Base-by-base conservation (phyloP, 2,113 vertebrate species). In the Struthio camelus region DNA sequence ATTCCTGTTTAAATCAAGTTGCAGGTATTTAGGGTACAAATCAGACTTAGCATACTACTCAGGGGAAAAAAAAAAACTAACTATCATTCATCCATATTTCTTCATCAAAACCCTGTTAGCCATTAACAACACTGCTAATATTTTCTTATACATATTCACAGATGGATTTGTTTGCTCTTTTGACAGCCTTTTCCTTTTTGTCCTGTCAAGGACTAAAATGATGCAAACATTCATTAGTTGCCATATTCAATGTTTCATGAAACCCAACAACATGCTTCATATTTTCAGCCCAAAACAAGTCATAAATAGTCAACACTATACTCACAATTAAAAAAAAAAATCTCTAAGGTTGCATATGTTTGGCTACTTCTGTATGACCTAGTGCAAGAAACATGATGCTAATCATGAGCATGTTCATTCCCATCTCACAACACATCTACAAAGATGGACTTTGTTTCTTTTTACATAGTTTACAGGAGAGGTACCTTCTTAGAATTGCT, bases 111-210 rank as follows among this genome's bases (percentile, higher is more conserved):
- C 11, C 64, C 71, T 94, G 94, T 85, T 77, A 69, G 46, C 64
- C 72, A n/a, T 89, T 85, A 86, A 61, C 18, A 54, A 89, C 83
- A 87, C 59, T 66, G 54, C 30, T 46, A 62, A 36, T 71, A 61
- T 51, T 77, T 92, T 59, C 59, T 42, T 18, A 56, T 1, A 96
- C 85, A 96, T 92, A 96, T 87, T 96, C 50, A 85, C 93, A 90
- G 66, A 91, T 79, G 65, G 87, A 93, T 72, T 32, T 56, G 59
- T 50, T 96, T 89, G 85, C 69, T 92, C 75, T 66, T 51, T 65
- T 54, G 30, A n/a, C 30, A 80, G 50, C 10, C 65, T 81, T 53
- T 76, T 46, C 24, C 50, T 78, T 90, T 72, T 61, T 17, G 46
- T 94, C 77, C 30, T 93, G 58, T 65, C n/a, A 85, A 61, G n/a